Evolutionary conservation across 2,888 invertebrate genomes (phyloP).

Genomic region (Drosophila acutilabella): DNA sequence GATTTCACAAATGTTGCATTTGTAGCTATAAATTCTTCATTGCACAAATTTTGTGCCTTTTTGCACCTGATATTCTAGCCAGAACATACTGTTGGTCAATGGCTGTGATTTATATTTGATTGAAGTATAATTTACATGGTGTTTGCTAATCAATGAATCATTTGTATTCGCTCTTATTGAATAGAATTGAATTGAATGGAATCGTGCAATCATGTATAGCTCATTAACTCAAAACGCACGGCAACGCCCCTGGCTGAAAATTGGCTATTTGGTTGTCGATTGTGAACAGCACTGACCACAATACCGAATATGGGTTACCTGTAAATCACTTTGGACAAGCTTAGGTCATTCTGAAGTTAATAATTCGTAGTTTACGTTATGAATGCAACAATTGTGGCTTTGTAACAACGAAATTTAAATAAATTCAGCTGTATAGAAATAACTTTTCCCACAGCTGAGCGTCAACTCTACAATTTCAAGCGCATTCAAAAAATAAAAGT

Average conservation of each 20-base stretch:
- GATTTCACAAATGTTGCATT: too few relatives aligned
- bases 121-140: slow-evolving; percentile 61
- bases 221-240: slow-evolving; percentile 64
- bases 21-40: too few relatives aligned
- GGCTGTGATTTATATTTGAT: slow-evolving; percentile 72
- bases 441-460: slow-evolving; percentile 11
- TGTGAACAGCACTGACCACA: slow-evolving; percentile 45
- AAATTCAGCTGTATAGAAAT: slow-evolving; percentile 36
- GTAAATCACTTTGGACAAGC: slow-evolving; percentile 16
- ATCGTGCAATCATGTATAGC: slow-evolving; percentile 46
- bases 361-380: slow-evolving; percentile 15
- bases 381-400: slow-evolving; percentile 67
- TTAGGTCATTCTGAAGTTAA: not conserved
- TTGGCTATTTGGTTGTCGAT: slow-evolving; percentile 1
- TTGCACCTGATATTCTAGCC: slow-evolving; percentile 12
- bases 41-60: slow-evolving; percentile 30
- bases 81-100: slow-evolving; percentile 30
- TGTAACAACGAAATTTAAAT: slow-evolving; percentile 78
- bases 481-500: slow-evolving; percentile 30
- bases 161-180: slow-evolving; percentile 45
- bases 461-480: slow-evolving; percentile 6
- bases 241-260: slow-evolving; percentile 9
- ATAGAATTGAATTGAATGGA: slow-evolving; percentile 46
- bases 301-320: slow-evolving; percentile 32
- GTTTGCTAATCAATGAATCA: slow-evolving; percentile 68